Evolutionary conservation across 2,113 vertebrate species (phyloP), one percentile per base, ranked within the genome.

Genomic region (Strix aluco): DNA sequence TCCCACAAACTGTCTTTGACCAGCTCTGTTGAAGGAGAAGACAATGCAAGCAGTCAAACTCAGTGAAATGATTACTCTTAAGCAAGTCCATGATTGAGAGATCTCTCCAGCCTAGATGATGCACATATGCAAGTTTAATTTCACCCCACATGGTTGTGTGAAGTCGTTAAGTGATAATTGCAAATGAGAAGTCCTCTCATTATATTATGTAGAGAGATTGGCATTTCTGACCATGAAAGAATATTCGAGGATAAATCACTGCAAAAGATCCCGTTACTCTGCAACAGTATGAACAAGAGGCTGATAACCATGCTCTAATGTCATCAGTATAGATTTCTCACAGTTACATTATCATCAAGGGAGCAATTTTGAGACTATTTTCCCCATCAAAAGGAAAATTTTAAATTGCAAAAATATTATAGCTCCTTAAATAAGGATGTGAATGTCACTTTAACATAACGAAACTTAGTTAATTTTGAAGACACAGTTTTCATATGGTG

Each of bases 321-420:
- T 80, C 59, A 88, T 95, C 89, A 92, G 61, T 94, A 93, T 93
- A 91, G 85, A 91, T 97, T 96, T 95, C 54, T 81, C 38, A 84
- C 18, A 57, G 27, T 73, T 78, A 75, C 34, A 71, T 96, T 97
- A 92, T 72, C 81, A 91, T 92, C 85, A 93, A 86, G 81, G 78
- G 88, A 93, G 58, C 19, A 96, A 96, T 97, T 96, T 58, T 72
- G 63, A 97, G 75, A 94, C 58, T 62, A 52, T 92, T 97, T 95
- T 86, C 29, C 69, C 3, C 5, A 95, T 95, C 85, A 95, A 96
- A 98, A 93, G 44, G 65, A 95, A 96, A 96, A 90, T 85, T 84
- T 92, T 71, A 74, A 96, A 92, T 84, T 80, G 61, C 20, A 84
- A 91, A 95, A 96, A 67, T 96, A 86, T 88, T 86, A 86, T n/a